Evolutionary conservation across 2,888 invertebrate species (phyloP).

Genomic region (Drosophila parthenogenetica): DNA sequence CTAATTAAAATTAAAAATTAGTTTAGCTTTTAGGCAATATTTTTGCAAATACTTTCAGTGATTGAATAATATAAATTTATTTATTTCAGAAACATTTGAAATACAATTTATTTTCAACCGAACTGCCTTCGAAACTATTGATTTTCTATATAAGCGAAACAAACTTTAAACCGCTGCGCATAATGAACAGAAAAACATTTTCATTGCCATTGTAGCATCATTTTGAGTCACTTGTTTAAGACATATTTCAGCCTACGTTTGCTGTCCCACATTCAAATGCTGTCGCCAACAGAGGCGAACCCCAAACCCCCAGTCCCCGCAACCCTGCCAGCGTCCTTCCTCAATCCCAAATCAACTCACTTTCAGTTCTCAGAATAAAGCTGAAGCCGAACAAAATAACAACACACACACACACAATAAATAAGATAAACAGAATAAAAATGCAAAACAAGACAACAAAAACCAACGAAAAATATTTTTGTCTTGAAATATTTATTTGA

Average conservation of each 20-base stretch:
- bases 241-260: slow-evolving; percentile 8
- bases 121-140: neutral
- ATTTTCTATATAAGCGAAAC: neutral
- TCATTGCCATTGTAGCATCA: slow-evolving; percentile 18
- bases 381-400: slow-evolving; percentile 10
- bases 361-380: slow-evolving; percentile 46
- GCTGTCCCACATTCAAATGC: slow-evolving; percentile 63
- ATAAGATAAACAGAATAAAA: slow-evolving; percentile 29
- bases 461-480: slow-evolving; percentile 46
- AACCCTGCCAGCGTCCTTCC: neutral
- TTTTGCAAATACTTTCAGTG: too few species aligned
- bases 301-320: slow-evolving; percentile 24
- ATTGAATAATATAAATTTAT: too few species aligned
- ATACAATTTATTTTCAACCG: too few species aligned
- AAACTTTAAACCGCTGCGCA: too few species aligned
- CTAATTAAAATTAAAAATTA: too few species aligned
- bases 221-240: slow-evolving; percentile 2
- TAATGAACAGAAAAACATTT: neutral
- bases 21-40: too few species aligned
- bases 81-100: too few species aligned
- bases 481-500: slow-evolving; percentile 67
- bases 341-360: slow-evolving; percentile 52
- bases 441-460: slow-evolving; percentile 10
- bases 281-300: slow-evolving; percentile 47
- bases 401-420: slow-evolving; percentile 31